Percentiles rank a stretch among this genome's conserved stretches.
Evolutionary conservation across 2,888 invertebrate species (phyloP).

Genomic region (Torymus texanus): DNA sequence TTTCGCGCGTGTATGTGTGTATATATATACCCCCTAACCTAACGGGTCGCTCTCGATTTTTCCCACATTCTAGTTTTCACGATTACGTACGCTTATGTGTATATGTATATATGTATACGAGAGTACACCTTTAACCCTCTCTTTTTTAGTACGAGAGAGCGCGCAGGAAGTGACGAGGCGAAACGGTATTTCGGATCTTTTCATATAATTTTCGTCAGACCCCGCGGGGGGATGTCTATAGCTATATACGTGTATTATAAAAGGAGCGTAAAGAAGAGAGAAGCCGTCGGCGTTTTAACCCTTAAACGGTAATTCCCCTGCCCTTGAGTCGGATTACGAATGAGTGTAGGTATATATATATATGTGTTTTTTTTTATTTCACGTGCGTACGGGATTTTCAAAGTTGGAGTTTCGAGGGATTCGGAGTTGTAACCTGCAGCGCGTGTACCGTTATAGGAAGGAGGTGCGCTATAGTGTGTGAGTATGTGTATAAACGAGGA

Average conservation of each 20-base stretch:
- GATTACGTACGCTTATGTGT: slow-evolving; percentile 60
- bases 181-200: slow-evolving; percentile 63
- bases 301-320: slow-evolving; percentile 55
- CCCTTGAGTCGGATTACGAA: slow-evolving; percentile 44
- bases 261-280: not conserved
- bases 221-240: slow-evolving; percentile 33
- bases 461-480: too few relatives aligned
- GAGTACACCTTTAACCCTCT: slow-evolving; percentile 34
- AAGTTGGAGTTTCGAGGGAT: slow-evolving; percentile 35
- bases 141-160: slow-evolving; percentile 25
- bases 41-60: slow-evolving; percentile 70
- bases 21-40: slow-evolving; percentile 58
- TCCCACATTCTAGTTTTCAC: slow-evolving; percentile 72
- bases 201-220: slow-evolving; percentile 51
- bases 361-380: not conserved
- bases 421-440: not conserved
- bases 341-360: not conserved
- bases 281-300: slow-evolving; percentile 33
- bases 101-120: too few relatives aligned
- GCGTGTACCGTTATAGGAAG: slow-evolving; percentile 41
- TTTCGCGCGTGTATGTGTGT: slow-evolving; percentile 60
- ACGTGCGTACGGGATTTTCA: not conserved
- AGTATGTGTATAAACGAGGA: slow-evolving; percentile 1
- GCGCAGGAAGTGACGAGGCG: slow-evolving; percentile 60
- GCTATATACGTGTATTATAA: not conserved